Base-by-base conservation (phyloP, 2,888 invertebrate species). In the Acanthosoma haemorrhoidale region DNA sequence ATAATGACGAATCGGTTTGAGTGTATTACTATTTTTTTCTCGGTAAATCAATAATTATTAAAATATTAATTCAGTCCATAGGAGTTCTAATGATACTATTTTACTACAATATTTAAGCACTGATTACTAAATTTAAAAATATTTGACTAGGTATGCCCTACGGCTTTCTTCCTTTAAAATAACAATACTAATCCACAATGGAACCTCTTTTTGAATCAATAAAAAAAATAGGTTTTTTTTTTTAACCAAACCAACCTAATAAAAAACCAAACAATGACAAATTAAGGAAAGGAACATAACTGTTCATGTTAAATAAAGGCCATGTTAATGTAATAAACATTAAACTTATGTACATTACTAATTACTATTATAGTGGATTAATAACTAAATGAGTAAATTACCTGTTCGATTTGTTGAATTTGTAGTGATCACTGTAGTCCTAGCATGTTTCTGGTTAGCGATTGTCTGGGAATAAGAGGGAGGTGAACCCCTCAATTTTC, bases 401-500 rank as follows among this genome's bases (percentile, higher is more conserved):
- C 67, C 72, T 43, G 68, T 68, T 68, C 51, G 68, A 43, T 32
- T 69, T 38, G 31, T 41, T 41, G 21, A 59, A 67, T 31, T 60
- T 51, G 67, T 57, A 13, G 71, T 71, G 59, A 74, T 75, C 34
- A 74, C 73, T 9, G 74, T 70, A 18, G 72, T 72, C 16, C 74
- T 69, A 2, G 66, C 39, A n/a, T 72, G 72, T 31, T 72, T 72
- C 61, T 71, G 71, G 43, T 68, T 69, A 4, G 73, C 72, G 21
- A 74, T 73, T 0, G 74, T 73, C 66, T 74, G 74, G 32, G 70
- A 70, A 18, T 73, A 73, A 11, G 75, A 74, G 38, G 75, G 75
- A 16, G 75, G 75, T 8, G 74, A 73, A 1, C 75, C 75, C 31
- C 75, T 71, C 18, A 73, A 59, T 36, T 73, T 73, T 39, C 74